Percentiles rank a stretch among this genome's conserved stretches.
Evolutionary conservation across 2,797 vertebrate species (phyloP).

Genomic region (Chrosomus eos): DNA sequence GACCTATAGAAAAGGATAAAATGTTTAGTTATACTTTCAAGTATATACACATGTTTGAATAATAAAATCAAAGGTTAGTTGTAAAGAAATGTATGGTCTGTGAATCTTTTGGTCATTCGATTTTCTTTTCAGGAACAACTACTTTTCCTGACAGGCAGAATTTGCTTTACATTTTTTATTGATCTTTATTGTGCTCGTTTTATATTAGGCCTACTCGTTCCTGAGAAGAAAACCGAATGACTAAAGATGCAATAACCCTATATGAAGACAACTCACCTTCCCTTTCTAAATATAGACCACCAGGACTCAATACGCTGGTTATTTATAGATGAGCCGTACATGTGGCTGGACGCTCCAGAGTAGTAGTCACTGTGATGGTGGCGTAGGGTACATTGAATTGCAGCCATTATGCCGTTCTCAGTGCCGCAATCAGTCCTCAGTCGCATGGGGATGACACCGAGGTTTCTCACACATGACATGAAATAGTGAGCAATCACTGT

Average conservation of each 20-base stretch:
- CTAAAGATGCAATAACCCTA: slow-evolving; percentile 15
- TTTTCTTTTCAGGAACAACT: slow-evolving; percentile 8
- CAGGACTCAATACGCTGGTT: slow-evolving; percentile 47
- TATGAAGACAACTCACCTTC: slow-evolving; percentile 42
- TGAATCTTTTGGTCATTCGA: slow-evolving; percentile 15
- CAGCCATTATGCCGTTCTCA: slow-evolving; percentile 49
- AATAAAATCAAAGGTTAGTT: slow-evolving; percentile 7
- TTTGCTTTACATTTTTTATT: slow-evolving; percentile 24
- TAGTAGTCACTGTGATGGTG: slow-evolving; percentile 51
- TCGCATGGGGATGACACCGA: slow-evolving; percentile 38
- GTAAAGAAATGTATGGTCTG: background rate
- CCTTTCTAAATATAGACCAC: slow-evolving; percentile 49
- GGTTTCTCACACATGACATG: slow-evolving; percentile 31
- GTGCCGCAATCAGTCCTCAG: slow-evolving; percentile 49
- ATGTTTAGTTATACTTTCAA: slow-evolving; percentile 1
- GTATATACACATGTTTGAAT: slow-evolving; percentile 21
- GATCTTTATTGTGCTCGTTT: background rate
- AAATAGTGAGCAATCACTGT: slow-evolving; percentile 52
- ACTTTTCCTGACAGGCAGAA: background rate
- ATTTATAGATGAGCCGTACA: slow-evolving; percentile 48
- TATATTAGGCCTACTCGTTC: background rate
- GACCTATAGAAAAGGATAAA: too few relatives aligned
- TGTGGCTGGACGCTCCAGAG: slow-evolving; percentile 39
- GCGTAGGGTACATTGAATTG: slow-evolving; percentile 44
- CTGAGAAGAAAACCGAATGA: slow-evolving; percentile 1